phyloP scores from a whole-genome alignment of 2,113 vertebrate genomes.

The Petrocephalus zakoni region DNA sequence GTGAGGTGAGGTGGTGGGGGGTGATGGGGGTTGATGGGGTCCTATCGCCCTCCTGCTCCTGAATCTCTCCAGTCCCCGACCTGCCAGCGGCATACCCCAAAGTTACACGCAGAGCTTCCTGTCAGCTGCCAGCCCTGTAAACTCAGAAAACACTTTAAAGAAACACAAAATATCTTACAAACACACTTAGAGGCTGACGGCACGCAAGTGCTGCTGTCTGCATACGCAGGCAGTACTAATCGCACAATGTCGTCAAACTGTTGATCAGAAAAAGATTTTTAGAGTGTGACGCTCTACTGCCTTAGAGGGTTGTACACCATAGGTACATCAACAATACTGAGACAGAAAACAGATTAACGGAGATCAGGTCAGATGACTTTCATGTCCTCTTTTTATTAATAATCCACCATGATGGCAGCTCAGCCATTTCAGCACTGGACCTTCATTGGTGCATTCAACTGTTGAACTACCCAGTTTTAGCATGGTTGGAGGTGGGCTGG shows the following conservation, averaged over 20 bases:
- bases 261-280: neutral
- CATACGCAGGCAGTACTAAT: conserved; percentile 15
- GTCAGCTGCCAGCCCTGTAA: neutral
- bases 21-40: neutral
- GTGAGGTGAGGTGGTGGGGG: neutral
- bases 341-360: neutral
- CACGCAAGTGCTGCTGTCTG: neutral
- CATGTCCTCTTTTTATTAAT: neutral
- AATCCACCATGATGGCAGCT: neutral
- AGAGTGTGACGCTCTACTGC: no score
- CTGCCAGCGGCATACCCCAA: neutral
- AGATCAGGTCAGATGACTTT: neutral
- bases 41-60: neutral
- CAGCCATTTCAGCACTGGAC: neutral
- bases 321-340: neutral
- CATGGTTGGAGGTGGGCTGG: conserved; percentile 40
- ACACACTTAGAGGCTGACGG: neutral
- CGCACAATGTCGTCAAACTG: neutral
- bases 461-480: conserved; percentile 60
- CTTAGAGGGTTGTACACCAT: neutral
- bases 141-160: neutral
- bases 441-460: conserved; percentile 43
- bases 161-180: neutral
- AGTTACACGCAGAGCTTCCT: neutral
- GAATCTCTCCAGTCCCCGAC: neutral